Percentiles rank a stretch among this genome's conserved stretches.
Evolutionary conservation across 2,888 invertebrate species (phyloP).

Genomic region (Halictus quadricinctus): DNA sequence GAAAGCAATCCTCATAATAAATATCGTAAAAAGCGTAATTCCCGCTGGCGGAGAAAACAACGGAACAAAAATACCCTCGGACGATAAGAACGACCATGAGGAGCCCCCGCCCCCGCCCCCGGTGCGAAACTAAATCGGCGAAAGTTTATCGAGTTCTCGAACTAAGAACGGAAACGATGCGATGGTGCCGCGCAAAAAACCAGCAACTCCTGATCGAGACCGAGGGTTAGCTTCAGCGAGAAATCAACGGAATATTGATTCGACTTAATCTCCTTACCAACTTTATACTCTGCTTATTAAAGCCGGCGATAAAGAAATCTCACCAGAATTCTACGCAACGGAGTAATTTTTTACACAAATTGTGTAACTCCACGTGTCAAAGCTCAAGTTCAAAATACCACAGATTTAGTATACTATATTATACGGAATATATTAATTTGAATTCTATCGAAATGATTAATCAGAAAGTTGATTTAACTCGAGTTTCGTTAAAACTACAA

Average conservation of each 20-base stretch:
- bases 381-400: no score
- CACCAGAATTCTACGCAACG: not conserved
- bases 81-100: constrained; percentile 41
- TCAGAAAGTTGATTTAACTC: no score
- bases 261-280: not conserved
- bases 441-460: no score
- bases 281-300: not conserved
- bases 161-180: constrained; percentile 36
- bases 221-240: not conserved
- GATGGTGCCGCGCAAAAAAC: constrained; percentile 14
- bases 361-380: no score
- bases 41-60: constrained; percentile 7
- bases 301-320: not conserved
- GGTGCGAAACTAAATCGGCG: constrained; percentile 40
- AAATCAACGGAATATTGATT: constrained; percentile 4
- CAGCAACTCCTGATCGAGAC: not conserved
- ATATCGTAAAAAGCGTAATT: constrained; percentile 12
- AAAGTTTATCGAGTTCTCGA: constrained; percentile 49
- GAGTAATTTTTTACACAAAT: no score
- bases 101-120: not conserved
- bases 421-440: no score
- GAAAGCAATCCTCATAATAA: not conserved
- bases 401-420: no score
- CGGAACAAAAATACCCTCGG: constrained; percentile 9
- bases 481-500: no score